Evolutionary conservation across 2,113 vertebrate species (phyloP).

Genomic region (Sigmodon hispidus): DNA sequence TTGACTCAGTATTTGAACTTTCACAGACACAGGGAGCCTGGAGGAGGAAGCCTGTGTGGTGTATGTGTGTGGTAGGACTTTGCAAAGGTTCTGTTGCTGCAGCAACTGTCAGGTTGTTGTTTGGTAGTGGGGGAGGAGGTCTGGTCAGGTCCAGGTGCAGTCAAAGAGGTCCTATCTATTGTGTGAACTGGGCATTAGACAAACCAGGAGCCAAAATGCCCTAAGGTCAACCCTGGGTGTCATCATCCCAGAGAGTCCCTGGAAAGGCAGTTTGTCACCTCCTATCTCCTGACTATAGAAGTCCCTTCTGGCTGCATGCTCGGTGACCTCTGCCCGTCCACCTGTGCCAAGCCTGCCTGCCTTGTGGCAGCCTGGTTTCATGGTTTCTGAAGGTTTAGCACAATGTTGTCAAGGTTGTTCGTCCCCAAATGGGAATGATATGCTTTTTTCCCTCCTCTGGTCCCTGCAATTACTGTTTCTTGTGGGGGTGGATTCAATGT

Average conservation of each 20-base stretch:
- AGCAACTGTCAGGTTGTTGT: rapidly evolving
- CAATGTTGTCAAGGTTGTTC: constrained; percentile 47
- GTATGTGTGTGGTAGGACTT: rapidly evolving
- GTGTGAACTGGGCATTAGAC: not conserved
- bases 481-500: constrained; percentile 73
- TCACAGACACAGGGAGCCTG: constrained; percentile 41
- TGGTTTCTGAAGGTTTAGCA: not conserved
- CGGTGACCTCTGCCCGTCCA: not conserved
- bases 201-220: not conserved
- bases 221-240: not conserved
- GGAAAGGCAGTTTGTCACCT: rapidly evolving
- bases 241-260: not conserved
- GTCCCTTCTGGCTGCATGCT: not conserved
- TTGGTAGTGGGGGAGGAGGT: not conserved
- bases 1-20: constrained; percentile 86
- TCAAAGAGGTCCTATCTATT: not conserved
- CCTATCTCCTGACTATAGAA: not conserved
- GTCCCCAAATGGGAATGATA: constrained; percentile 67
- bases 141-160: not conserved
- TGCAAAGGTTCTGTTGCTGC: not conserved
- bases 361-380: not conserved
- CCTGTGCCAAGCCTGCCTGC: not conserved
- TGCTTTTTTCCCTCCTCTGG: constrained; percentile 45
- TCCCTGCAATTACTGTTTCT: constrained; percentile 73
- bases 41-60: not conserved